phyloP scores from a whole-genome alignment of 2,888 invertebrate genomes.

The Cantharis nigra region DNA sequence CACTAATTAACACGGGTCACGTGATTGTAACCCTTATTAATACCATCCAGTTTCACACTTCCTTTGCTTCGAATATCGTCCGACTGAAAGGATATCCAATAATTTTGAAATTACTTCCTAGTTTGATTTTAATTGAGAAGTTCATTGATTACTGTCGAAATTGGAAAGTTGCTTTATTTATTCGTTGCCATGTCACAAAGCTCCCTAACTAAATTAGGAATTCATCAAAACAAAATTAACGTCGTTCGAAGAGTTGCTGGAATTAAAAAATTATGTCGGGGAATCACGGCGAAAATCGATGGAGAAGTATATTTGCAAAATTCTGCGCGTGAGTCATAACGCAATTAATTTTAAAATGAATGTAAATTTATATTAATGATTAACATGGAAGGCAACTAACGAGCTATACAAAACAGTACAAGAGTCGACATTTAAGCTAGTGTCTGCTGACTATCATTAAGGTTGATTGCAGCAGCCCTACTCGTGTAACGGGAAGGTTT shows the following conservation, averaged over 20 bases:
- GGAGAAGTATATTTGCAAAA: background rate
- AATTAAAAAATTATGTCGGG: background rate
- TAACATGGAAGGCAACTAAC: conserved; percentile 13
- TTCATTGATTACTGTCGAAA: background rate
- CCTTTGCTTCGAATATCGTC: background rate
- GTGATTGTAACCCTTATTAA: conserved; percentile 8
- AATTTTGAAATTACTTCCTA: background rate
- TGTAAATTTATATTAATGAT: conserved; percentile 11
- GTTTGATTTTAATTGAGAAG: background rate
- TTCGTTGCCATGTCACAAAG: background rate
- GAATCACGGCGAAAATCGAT: background rate
- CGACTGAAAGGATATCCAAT: background rate
- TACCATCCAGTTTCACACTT: background rate
- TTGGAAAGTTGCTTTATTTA: background rate
- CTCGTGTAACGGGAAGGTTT: conserved; percentile 7
- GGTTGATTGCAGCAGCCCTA: conserved; percentile 23
- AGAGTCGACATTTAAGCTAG: conserved; percentile 14
- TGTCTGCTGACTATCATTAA: conserved; percentile 26
- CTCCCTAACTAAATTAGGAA: background rate
- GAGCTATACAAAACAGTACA: conserved; percentile 16
- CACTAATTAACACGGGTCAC: conserved; percentile 18
- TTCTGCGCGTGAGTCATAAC: background rate
- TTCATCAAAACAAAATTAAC: background rate
- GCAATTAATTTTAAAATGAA: background rate
- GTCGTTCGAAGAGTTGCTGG: background rate